A percentile compares a stretch with the other conserved stretches of the same genome.
Evolutionary conservation across 2,888 invertebrate genomes (phyloP).

Genomic region (Orchesella flavescens): DNA sequence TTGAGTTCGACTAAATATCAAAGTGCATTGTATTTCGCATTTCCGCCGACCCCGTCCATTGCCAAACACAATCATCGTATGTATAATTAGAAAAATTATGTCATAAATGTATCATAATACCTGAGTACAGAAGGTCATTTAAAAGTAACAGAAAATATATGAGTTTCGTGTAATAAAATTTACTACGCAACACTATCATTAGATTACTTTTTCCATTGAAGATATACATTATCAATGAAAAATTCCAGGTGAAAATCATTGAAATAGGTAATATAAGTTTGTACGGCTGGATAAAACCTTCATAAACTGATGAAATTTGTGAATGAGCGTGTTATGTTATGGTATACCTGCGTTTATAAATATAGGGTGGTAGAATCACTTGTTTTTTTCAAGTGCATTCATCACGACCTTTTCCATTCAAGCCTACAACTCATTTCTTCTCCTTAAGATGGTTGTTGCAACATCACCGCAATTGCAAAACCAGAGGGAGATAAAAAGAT

Average conservation of each 20-base stretch:
- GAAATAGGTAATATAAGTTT: background rate
- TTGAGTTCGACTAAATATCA: too few relatives aligned
- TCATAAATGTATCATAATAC: too few relatives aligned
- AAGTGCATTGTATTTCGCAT: too few relatives aligned
- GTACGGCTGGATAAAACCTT: conserved; percentile 7
- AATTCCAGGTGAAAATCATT: conserved; percentile 28
- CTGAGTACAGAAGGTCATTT: too few relatives aligned
- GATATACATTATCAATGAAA: conserved; percentile 19
- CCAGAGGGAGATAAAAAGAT: background rate
- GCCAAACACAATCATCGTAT: too few relatives aligned
- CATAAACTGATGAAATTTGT: background rate
- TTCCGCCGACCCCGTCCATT: too few relatives aligned
- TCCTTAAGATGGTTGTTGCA: background rate
- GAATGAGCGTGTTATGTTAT: background rate
- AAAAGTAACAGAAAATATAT: too few relatives aligned
- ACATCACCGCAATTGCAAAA: conserved; percentile 30
- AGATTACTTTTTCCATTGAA: too few relatives aligned
- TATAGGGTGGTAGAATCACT: background rate
- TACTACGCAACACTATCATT: too few relatives aligned
- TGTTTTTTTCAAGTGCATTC: conserved; percentile 15
- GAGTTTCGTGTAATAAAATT: too few relatives aligned
- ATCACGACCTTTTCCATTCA: conserved; percentile 15
- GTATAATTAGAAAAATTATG: too few relatives aligned
- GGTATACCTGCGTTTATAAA: background rate
- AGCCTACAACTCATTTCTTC: background rate